Evolutionary conservation across 2,888 invertebrate species (phyloP), one percentile per base, ranked within the genome.

Genomic region (Cetonia aurata): DNA sequence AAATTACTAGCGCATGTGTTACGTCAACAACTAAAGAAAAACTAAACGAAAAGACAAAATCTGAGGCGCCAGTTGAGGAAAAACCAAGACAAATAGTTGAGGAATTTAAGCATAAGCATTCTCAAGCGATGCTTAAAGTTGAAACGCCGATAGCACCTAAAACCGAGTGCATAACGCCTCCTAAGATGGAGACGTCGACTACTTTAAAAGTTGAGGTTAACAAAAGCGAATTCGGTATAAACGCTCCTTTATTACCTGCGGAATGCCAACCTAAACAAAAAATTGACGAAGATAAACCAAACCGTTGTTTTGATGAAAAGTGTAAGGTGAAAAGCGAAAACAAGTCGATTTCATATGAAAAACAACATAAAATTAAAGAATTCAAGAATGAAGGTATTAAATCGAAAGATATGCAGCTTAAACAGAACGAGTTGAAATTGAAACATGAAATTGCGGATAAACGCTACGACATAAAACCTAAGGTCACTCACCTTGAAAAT

Each of bases 371-470:
- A 53, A 33, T 31, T 8, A 55, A 48, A 13, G 69, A 69, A 31
- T 41, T 60, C 62, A 69, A 69, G 25, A 37, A 6, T 15, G 59
- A 60, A 6, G 37, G 33, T 6, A 15, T 15, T 50, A 65, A 65
- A 19, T 33, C 62, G 12, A 65, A 65, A 41, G 62, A 65, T 15
- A 65, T 41, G 1, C 62, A 65, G 31, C 10, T 52, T 6, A 60
- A 69, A 60, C 52, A 59, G 19, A 69, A 42, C 19, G 69, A 69
- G 9, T 10, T 69, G 3, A 69, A 69, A 41, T 53, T 69, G 17
- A 69, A 69, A 25, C 60, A 60, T 25, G 69, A 85, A 78, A 88
- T 86, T 78, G 84, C 85, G 46, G 73, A 70, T 37, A 78, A 77
- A 67, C 73, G 76, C 50, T 77, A 79, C 65, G 76, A 76, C 55